Evolutionary conservation across 1,140 invertebrate genomes (phyloP).

Genomic region (Platyscapa corneri): DNA sequence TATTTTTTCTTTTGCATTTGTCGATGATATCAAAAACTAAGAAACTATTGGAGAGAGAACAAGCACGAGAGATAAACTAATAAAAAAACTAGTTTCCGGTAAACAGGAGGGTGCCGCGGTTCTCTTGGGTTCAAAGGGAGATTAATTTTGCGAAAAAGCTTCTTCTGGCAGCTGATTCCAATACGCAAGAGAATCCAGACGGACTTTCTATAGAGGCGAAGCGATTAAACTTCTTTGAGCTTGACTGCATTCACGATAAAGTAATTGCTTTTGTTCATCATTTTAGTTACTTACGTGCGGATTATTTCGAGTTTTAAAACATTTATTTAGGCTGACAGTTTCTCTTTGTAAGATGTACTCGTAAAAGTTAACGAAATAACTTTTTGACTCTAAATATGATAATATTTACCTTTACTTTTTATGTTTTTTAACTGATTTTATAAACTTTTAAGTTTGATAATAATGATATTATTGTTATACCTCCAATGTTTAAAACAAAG

Average conservation of each 20-base stretch:
- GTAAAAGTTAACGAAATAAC: not conserved
- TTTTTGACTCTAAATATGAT: not conserved
- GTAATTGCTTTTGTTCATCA: conserved; percentile 49
- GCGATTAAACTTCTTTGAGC: conserved; percentile 43
- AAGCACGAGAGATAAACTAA: not conserved
- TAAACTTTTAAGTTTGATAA: too few relatives aligned
- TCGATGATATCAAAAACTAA: not conserved
- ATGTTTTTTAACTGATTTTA: too few relatives aligned
- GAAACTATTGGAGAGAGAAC: not conserved
- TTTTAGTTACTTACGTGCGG: not conserved
- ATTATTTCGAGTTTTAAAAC: not conserved
- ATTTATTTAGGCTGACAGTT: not conserved
- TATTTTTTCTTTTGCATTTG: not conserved
- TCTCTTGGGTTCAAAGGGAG: conserved; percentile 57
- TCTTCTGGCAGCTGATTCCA: conserved; percentile 25
- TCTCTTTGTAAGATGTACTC: not conserved
- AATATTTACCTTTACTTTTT: not conserved
- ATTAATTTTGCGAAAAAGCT: conserved; percentile 62
- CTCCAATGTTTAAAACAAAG: not conserved
- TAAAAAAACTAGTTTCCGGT: conserved; percentile 45
- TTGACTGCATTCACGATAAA: conserved; percentile 37
- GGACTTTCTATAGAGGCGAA: conserved; percentile 12
- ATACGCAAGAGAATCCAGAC: not conserved
- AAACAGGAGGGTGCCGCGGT: conserved; percentile 21
- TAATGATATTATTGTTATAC: not conserved